Evolutionary conservation across 2,113 vertebrate genomes (phyloP).

Genomic region (Chinchilla lanigera): DNA sequence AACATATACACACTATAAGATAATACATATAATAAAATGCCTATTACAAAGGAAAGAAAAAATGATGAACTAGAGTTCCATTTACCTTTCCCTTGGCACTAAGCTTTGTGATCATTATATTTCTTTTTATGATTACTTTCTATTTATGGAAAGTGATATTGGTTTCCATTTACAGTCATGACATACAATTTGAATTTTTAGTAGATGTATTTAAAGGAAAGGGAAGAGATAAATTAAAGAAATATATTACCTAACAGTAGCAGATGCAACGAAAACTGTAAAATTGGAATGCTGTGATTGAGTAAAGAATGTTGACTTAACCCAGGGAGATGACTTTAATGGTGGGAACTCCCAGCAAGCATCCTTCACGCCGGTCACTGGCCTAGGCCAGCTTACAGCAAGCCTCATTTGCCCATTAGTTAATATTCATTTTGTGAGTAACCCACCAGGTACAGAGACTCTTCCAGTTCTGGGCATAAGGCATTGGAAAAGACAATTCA

Average conservation of each 20-base stretch:
- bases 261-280: not conserved
- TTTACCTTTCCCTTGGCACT: not conserved
- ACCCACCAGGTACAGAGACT: not conserved
- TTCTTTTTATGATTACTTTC: not conserved
- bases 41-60: not conserved
- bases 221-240: constrained; percentile 8
- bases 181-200: not conserved
- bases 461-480: not conserved
- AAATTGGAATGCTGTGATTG: not conserved
- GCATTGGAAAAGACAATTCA: not conserved
- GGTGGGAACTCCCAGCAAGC: not conserved
- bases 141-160: not conserved
- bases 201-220: not conserved
- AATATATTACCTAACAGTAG: not conserved
- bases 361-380: not conserved
- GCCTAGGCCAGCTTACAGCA: not conserved
- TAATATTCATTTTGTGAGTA: not conserved
- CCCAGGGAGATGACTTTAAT: not conserved
- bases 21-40: not conserved
- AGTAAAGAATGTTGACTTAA: not conserved
- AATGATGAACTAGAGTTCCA: not conserved
- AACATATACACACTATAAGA: not conserved
- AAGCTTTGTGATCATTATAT: not conserved
- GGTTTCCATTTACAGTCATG: not conserved
- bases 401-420: not conserved